Base-by-base conservation (phyloP, 2,797 vertebrate genomes). In the Chelon labrosus region DNA sequence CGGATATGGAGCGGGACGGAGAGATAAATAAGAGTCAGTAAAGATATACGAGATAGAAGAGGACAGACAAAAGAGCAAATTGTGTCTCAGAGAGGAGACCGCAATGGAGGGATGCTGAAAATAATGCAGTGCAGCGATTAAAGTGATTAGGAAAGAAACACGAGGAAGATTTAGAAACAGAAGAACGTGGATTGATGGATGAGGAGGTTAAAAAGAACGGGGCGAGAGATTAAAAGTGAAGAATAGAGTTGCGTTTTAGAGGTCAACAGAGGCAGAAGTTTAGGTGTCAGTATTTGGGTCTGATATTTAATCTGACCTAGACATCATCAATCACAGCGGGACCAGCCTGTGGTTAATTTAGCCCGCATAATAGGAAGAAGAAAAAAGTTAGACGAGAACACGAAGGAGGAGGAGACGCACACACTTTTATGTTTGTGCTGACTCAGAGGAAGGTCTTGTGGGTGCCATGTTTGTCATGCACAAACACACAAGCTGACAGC, bases 251-350 rank as follows among this genome's bases (percentile, higher is more conserved):
- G 56, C 1, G 22, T 65, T 58, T 51, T 46, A 58, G 60, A 42
- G 69, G 68, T 83, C 70, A 71, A 22, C 13, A 12, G 51, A 63
- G 17, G n/a, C 46, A 51, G 55, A 80, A 72, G 74, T 65, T 35
- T 27, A 27, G 66, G 51, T 53, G 70, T 70, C 62, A 35, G 46
- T 51, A 57, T 76, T 67, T 41, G 41, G 53, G 59, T 37, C 44
- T 52, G 59, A 59, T 82, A 47, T 82, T 79, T 72, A 82, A 85
- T 85, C 73, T 70, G 60, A 73, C 64, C 60, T n/a, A 65, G 56
- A 75, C 77, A 74, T 77, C 76, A 73, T 87, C 70, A 80, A 83
- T 84, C 80, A 84, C 67, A 53, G n/a, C 20, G 20, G 5, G 59
- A 59, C 59, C 27, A 58, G 59, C 8, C 37, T 25, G 35, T 37